phyloP scores from a whole-genome alignment of 92 coral and sea anemone species.

The Virgularia gustaviana region DNA sequence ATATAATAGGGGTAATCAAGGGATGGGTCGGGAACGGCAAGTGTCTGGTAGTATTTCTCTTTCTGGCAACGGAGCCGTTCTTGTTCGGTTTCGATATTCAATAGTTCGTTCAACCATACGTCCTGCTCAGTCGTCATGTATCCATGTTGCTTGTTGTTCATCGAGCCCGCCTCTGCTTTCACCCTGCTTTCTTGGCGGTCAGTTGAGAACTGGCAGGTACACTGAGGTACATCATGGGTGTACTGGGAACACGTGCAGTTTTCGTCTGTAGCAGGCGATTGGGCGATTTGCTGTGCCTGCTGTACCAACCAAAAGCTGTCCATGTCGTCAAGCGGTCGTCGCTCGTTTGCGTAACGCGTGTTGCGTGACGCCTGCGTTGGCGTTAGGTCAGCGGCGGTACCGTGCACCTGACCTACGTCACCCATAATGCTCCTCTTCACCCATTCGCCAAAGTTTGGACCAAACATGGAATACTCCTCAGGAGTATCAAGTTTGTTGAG shows the following conservation, averaged over 20 bases:
- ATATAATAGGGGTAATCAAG: background rate
- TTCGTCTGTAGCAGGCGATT: constrained; percentile 10
- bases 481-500: background rate
- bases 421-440: constrained; percentile 1
- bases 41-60: constrained; percentile 15
- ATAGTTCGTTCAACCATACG: constrained; percentile 5
- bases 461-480: background rate
- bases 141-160: background rate
- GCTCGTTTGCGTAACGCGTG: background rate
- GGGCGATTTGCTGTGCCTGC: constrained; percentile 19
- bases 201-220: background rate
- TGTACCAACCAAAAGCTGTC: constrained; percentile 4
- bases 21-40: constrained; percentile 31
- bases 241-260: constrained; percentile 25
- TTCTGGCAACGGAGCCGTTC: constrained; percentile 14
- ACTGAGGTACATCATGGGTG: background rate
- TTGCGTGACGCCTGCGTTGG: background rate
- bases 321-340: background rate
- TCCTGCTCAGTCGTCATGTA: background rate
- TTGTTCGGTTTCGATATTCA: background rate
- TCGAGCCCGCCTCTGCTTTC: background rate
- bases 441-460: background rate
- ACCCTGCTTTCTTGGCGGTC: background rate
- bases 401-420: background rate
- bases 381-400: background rate